Conservation (phyloP, 2,797 vertebrate species). For the Alcedo quadribrachys region DNA sequence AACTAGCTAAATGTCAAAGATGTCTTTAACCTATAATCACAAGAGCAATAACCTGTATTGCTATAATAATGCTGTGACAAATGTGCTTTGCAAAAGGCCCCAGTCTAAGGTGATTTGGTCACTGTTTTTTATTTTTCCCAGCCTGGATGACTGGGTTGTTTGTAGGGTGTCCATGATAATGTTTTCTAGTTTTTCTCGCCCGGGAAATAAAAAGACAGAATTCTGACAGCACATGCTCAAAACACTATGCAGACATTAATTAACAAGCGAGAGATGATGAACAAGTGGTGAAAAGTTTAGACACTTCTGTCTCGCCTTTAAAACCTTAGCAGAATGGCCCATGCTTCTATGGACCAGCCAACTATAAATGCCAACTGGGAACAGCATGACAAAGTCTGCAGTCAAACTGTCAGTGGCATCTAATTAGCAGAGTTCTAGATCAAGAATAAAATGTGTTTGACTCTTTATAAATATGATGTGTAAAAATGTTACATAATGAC, state of each 20-base stretch:
- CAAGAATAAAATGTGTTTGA: slow-evolving; percentile 67
- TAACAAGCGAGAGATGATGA: slow-evolving; percentile 20
- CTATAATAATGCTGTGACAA: neutral
- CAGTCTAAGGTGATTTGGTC: neutral
- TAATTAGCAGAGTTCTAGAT: slow-evolving; percentile 62
- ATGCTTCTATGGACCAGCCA: slow-evolving; percentile 41
- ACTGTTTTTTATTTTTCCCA: neutral
- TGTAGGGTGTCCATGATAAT: fast-evolving
- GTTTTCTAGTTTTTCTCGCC: neutral
- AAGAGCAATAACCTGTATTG: neutral
- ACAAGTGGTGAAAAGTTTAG: slow-evolving; percentile 53
- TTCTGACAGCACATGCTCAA: slow-evolving; percentile 40
- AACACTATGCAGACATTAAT: slow-evolving; percentile 48
- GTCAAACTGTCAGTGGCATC: slow-evolving; percentile 65
- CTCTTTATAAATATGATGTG: slow-evolving; percentile 71
- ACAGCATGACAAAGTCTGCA: slow-evolving; percentile 51
- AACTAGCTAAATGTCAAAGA: neutral
- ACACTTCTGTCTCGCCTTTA: slow-evolving; percentile 14
- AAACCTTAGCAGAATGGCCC: slow-evolving; percentile 54
- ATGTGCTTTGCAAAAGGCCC: neutral
- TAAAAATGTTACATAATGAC: slow-evolving; percentile 73
- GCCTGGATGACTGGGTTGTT: neutral
- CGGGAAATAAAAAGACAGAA: slow-evolving; percentile 15
- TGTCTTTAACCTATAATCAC: neutral
- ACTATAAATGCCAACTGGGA: slow-evolving; percentile 40